Evolutionary conservation across 2,113 vertebrate species (phyloP).

Genomic region (Megaceryle maxima): DNA sequence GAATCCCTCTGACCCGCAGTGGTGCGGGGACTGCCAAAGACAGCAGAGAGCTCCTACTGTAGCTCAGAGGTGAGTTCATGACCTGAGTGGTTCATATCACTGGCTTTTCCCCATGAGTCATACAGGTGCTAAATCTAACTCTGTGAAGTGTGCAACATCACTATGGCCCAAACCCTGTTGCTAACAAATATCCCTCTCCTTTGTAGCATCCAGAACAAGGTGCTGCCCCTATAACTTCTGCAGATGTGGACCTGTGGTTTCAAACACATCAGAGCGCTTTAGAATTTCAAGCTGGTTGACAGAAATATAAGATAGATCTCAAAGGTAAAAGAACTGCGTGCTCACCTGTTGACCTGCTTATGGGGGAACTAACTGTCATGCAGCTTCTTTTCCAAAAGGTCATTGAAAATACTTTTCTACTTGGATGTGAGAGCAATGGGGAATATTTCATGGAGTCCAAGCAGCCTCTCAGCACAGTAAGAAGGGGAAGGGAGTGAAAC

Average conservation of each 20-base stretch:
- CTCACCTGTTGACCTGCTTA: neutral
- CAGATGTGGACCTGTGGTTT: neutral
- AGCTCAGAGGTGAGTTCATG: neutral
- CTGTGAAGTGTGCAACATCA: rapidly evolving
- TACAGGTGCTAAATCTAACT: neutral
- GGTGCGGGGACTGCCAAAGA: neutral
- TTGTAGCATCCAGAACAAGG: neutral
- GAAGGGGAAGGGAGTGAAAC: neutral
- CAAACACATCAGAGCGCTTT: neutral
- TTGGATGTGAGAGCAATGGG: neutral
- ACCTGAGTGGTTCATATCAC: neutral
- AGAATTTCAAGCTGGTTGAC: neutral
- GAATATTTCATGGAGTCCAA: neutral
- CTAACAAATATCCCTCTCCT: neutral
- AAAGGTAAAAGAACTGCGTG: neutral
- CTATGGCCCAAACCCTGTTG: neutral
- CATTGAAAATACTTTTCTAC: neutral
- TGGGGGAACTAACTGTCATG: rapidly evolving
- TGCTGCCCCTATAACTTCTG: neutral
- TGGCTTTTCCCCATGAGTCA: neutral
- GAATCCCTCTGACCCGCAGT: neutral
- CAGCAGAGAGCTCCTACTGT: rapidly evolving
- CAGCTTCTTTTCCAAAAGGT: neutral
- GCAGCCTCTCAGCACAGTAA: neutral
- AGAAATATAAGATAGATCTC: neutral